These are phyloP conservation scores for Eutolmus rufibarbis DNA, from an alignment of 2,888 invertebrate genomes.

Conservation along the genomic window DNA sequence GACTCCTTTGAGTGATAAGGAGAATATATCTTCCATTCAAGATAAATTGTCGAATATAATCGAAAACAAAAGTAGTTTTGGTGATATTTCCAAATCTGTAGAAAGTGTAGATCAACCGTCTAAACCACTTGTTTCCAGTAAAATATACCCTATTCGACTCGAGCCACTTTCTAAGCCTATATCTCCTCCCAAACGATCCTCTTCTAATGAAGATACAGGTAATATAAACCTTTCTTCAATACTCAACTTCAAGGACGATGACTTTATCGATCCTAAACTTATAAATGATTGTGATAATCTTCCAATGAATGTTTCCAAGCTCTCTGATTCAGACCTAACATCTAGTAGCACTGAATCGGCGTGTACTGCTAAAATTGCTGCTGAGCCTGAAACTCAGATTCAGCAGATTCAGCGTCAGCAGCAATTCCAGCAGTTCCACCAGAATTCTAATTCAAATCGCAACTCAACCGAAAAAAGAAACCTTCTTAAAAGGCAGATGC, in stretches of 20 bases:
- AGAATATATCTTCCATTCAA: conserved; percentile 37
- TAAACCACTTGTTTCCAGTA: conserved; percentile 28
- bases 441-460: conserved; percentile 45
- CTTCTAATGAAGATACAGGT: background rate
- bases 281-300: conserved; percentile 77
- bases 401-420: conserved; percentile 38
- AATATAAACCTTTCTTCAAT: conserved; percentile 1
- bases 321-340: conserved; percentile 50
- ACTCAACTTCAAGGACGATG: conserved; percentile 51
- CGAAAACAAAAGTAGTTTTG: conserved; percentile 5
- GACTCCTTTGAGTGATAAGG: conserved; percentile 38
- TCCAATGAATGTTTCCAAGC: conserved; percentile 67
- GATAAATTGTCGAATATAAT: conserved; percentile 38
- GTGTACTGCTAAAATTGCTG: conserved; percentile 48
- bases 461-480: conserved; percentile 52
- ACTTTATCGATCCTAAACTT: conserved; percentile 67
- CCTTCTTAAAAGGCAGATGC: conserved; percentile 60
- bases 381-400: conserved; percentile 12
- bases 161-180: conserved; percentile 43
- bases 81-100: background rate
- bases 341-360: conserved; percentile 52
- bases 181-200: conserved; percentile 12
- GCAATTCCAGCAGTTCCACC: background rate
- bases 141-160: conserved; percentile 47
- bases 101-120: background rate